phyloP scores from a whole-genome alignment of 2,797 vertebrate species.

The Eutrigla gurnardus region DNA sequence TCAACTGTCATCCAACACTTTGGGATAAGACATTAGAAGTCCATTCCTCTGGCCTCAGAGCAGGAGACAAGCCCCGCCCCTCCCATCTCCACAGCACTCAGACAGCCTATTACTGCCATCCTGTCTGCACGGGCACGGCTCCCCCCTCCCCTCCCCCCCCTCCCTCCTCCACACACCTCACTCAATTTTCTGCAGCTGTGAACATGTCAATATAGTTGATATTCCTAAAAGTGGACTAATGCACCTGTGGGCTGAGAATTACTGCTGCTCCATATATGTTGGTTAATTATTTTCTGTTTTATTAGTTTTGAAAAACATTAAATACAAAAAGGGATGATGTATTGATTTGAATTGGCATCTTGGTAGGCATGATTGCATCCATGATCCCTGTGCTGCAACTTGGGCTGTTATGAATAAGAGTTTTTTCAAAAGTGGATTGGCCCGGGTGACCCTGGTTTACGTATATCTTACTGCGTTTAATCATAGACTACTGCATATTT shows the following conservation, averaged over 20 bases:
- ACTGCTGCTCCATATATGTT: conserved; percentile 31
- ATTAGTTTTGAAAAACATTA: conserved; percentile 5
- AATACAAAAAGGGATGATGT: neutral
- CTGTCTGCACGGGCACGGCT: conserved; percentile 53
- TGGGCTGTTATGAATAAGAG: no score
- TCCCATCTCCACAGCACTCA: conserved; percentile 46
- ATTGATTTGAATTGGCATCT: neutral
- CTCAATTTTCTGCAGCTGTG: conserved; percentile 84
- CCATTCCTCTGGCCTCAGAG: conserved; percentile 54
- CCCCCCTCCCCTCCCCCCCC: conserved; percentile 24
- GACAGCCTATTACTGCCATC: conserved; percentile 71
- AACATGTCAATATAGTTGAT: conserved; percentile 79
- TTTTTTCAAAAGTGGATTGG: no score
- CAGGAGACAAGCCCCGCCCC: conserved; percentile 24
- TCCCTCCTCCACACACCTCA: conserved; percentile 59
- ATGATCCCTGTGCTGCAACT: no score
- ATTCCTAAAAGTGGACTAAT: conserved; percentile 69
- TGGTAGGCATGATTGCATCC: no score
- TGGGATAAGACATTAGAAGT: conserved; percentile 68
- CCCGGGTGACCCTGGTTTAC: no score
- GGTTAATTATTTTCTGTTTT: conserved; percentile 27
- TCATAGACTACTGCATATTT: no score
- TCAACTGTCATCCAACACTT: conserved; percentile 71
- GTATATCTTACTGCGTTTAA: no score
- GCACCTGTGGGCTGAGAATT: conserved; percentile 59